phyloP scores from a whole-genome alignment of 2,113 vertebrate genomes.

The Burhinus bistriatus region DNA sequence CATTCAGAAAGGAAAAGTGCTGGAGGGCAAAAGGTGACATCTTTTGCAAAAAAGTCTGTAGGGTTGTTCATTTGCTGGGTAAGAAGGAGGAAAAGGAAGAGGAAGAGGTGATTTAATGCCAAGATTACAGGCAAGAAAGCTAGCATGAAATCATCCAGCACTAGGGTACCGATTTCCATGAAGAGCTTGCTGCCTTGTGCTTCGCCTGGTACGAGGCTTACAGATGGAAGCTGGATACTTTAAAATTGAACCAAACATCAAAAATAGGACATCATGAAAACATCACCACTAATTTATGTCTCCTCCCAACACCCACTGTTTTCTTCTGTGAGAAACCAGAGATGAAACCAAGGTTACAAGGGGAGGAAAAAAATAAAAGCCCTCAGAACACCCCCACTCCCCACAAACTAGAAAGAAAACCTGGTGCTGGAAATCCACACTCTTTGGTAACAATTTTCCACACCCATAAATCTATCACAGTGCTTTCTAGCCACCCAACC shows the following conservation, averaged over 20 bases:
- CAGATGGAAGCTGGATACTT: not conserved
- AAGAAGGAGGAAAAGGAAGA: not conserved
- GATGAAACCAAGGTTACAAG: not conserved
- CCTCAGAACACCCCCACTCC: not conserved
- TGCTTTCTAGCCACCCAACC: not conserved
- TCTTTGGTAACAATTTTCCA: not conserved
- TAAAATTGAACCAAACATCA: not conserved
- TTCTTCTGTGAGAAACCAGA: not conserved
- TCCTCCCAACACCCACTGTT: not conserved
- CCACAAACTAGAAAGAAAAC: not conserved
- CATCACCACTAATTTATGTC: not conserved
- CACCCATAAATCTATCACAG: not conserved
- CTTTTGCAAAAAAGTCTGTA: not conserved
- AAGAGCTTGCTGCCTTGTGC: not conserved
- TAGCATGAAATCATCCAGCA: not conserved
- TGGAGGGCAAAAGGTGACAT: not conserved
- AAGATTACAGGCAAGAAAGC: not conserved
- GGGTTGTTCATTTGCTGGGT: not conserved
- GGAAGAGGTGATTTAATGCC: not conserved
- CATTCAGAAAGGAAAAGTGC: not conserved
- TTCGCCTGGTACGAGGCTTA: not conserved
- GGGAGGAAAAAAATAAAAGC: not conserved
- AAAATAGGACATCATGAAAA: constrained; percentile 7
- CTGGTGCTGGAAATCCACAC: not conserved
- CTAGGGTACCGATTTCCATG: not conserved